Conservation (phyloP, 2,888 invertebrate genomes). For the Xestia ashworthii region DNA sequence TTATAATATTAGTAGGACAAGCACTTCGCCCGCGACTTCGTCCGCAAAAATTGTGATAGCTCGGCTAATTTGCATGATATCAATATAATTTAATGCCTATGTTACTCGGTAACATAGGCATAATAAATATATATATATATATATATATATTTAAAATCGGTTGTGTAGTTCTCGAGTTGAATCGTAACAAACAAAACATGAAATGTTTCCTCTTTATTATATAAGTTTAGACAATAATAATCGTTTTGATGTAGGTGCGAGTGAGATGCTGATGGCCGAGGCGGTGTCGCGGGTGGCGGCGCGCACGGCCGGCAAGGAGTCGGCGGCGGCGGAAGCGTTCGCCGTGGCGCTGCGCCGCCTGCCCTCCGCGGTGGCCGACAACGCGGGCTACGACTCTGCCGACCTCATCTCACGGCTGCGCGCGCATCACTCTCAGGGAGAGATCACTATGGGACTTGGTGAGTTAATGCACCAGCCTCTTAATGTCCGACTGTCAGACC, state of each 20-base stretch:
- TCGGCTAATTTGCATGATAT: no score
- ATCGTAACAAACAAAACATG: no score
- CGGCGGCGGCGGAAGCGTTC: conserved; percentile 99
- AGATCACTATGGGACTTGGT: conserved; percentile 95
- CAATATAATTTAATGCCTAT: no score
- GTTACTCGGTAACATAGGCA: no score
- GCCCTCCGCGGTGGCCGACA: conserved; percentile 99
- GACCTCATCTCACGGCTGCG: conserved; percentile 97
- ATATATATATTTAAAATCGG: no score
- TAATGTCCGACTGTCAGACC: background rate
- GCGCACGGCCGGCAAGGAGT: conserved; percentile 98
- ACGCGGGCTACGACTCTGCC: conserved; percentile 99
- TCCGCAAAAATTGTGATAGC: no score
- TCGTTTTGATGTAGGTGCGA: no score
- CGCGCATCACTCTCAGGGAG: conserved; percentile 96
- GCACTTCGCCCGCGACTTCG: no score
- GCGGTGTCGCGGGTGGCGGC: conserved; percentile 96
- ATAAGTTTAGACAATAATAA: no score
- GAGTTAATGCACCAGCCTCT: conserved; percentile 71
- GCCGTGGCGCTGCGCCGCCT: conserved; percentile 96
- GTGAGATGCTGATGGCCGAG: conserved; percentile 99
- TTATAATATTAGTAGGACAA: no score
- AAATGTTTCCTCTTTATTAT: background rate
- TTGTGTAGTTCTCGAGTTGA: no score
- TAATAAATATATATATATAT: no score